Evolutionary conservation across 2,113 vertebrate genomes (phyloP).

Genomic region (Myiozetetes cayanensis): DNA sequence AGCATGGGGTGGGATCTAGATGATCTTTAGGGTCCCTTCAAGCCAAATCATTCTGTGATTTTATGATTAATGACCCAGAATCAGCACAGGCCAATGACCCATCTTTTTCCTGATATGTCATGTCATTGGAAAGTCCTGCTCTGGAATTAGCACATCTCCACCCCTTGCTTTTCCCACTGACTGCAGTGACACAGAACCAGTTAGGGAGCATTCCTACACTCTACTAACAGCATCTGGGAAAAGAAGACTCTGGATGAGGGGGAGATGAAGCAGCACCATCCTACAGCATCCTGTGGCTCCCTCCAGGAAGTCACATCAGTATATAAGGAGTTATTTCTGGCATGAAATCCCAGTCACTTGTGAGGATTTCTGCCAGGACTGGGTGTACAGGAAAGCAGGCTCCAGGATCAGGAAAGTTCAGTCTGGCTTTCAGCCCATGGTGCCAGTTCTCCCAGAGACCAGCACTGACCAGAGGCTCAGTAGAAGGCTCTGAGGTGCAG

Average conservation of each 20-base stretch:
- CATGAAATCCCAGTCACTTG: not conserved
- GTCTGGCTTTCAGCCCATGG: not conserved
- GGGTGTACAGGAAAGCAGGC: not conserved
- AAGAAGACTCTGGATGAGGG: not conserved
- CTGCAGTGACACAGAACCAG: not conserved
- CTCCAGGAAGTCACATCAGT: not conserved
- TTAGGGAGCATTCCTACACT: not conserved
- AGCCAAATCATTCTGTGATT: not conserved
- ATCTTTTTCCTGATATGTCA: not conserved
- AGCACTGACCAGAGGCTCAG: not conserved
- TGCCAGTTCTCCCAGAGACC: not conserved
- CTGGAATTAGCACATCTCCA: not conserved
- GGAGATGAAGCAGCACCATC: not conserved
- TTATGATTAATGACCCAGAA: not conserved
- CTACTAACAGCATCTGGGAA: not conserved
- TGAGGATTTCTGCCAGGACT: not conserved
- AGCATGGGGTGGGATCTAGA: rapidly evolving
- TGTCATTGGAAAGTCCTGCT: not conserved
- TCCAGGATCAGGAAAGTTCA: not conserved
- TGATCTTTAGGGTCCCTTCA: not conserved
- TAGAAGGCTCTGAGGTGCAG: not conserved
- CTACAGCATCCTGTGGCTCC: not conserved
- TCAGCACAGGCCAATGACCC: not conserved
- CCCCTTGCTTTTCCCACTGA: not conserved
- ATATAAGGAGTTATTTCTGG: not conserved